Evolutionary conservation across 2,888 invertebrate species (phyloP).

Genomic region (Papilio demoleus): DNA sequence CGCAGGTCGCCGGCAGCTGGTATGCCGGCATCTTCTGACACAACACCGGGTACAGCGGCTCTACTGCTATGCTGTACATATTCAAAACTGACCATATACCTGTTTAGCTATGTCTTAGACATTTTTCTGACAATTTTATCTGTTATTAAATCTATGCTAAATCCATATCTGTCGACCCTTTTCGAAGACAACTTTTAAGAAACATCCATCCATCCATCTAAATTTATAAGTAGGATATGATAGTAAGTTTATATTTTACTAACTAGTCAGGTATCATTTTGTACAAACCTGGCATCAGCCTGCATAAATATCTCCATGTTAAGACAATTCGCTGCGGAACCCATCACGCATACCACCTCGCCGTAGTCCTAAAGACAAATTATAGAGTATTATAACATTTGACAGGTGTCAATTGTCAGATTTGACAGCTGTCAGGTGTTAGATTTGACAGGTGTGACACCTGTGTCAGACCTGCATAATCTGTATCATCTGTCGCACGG

Average conservation of each 20-base stretch:
- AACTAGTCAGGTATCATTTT: not conserved
- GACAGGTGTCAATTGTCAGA: not conserved
- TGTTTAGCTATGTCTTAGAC: too few species aligned
- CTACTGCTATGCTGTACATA: slow-evolving; percentile 91
- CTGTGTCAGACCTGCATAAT: slow-evolving; percentile 89
- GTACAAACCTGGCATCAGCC: slow-evolving; percentile 91
- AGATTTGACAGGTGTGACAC: not conserved
- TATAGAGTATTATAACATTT: not conserved
- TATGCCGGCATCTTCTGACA: slow-evolving; percentile 81
- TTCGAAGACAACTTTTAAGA: too few species aligned
- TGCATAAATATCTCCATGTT: slow-evolving; percentile 97
- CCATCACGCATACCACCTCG: slow-evolving; percentile 97
- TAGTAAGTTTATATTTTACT: not conserved
- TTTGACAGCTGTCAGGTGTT: not conserved
- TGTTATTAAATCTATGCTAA: too few species aligned
- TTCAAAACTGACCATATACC: too few species aligned
- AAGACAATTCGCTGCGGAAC: slow-evolving; percentile 93
- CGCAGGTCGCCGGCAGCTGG: slow-evolving; percentile 71
- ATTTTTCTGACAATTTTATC: too few species aligned
- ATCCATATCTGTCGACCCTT: too few species aligned
- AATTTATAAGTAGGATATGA: too few species aligned
- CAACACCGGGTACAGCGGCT: slow-evolving; percentile 92
- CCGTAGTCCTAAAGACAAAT: slow-evolving; percentile 90
- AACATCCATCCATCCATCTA: too few species aligned
- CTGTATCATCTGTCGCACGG: slow-evolving; percentile 94